Percentiles rank a stretch among this genome's conserved stretches.
Evolutionary conservation across 1,140 invertebrate genomes (phyloP).

Genomic region (Belonocnema kinseyi): DNA sequence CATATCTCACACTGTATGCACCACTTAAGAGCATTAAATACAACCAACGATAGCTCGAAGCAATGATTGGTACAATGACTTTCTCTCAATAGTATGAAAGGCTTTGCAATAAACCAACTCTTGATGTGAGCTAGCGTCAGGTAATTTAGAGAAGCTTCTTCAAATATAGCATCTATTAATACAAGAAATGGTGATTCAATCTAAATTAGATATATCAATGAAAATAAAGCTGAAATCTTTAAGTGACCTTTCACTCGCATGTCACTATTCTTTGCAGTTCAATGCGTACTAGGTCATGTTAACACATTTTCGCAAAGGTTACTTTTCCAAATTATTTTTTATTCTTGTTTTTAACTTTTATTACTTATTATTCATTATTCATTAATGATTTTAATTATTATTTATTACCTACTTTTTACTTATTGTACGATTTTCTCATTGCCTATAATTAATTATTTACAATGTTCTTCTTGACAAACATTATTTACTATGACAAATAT

Average conservation of each 20-base stretch:
- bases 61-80: constrained; percentile 16
- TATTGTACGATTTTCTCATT: no score
- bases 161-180: neutral
- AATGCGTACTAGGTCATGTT: neutral
- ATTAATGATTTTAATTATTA: no score
- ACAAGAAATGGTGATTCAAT: constrained; percentile 29
- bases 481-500: no score
- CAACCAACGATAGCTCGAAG: neutral
- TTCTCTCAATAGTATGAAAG: constrained; percentile 21
- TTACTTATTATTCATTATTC: neutral
- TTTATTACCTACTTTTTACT: no score
- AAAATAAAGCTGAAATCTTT: constrained; percentile 10
- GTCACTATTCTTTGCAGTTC: neutral
- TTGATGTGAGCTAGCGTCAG: neutral
- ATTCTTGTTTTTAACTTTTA: neutral
- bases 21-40: constrained; percentile 10
- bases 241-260: neutral
- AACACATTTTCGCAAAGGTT: neutral
- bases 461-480: no score
- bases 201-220: constrained; percentile 11
- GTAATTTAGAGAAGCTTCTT: neutral
- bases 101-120: neutral
- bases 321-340: neutral
- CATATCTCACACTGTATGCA: neutral
- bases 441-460: no score